Conservation (phyloP, 1,140 invertebrate genomes). For the Pararge aegeria region DNA sequence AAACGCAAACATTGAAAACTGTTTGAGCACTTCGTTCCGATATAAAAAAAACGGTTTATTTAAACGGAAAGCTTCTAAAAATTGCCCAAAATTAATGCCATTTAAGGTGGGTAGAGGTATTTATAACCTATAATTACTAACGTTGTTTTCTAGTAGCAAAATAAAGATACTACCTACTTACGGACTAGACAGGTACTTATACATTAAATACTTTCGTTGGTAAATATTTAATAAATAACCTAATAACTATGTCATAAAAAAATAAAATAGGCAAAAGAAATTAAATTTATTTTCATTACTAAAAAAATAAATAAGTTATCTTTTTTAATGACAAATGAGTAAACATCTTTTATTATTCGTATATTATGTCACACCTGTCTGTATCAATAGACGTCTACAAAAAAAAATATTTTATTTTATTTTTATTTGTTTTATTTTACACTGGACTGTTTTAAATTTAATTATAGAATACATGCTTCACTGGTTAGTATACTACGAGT, state of each 20-base stretch:
- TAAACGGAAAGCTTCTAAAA: too few relatives aligned
- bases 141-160: slow-evolving; percentile 14
- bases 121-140: slow-evolving; percentile 9
- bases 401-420: too few relatives aligned
- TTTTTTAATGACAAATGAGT: too few relatives aligned
- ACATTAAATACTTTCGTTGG: slow-evolving; percentile 68
- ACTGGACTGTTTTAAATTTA: background rate
- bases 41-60: too few relatives aligned
- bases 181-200: slow-evolving; percentile 72
- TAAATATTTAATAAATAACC: slow-evolving; percentile 22
- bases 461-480: background rate
- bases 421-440: background rate
- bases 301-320: too few relatives aligned
- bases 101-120: slow-evolving; percentile 22
- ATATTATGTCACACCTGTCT: too few relatives aligned
- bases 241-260: slow-evolving; percentile 9
- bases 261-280: background rate
- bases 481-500: too few relatives aligned
- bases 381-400: too few relatives aligned
- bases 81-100: background rate
- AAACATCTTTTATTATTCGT: too few relatives aligned
- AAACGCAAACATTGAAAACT: too few relatives aligned
- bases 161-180: slow-evolving; percentile 43
- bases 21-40: too few relatives aligned
- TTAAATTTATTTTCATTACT: background rate